Conservation (phyloP, 2,888 invertebrate species). For the Callyntrura sp. region DNA sequence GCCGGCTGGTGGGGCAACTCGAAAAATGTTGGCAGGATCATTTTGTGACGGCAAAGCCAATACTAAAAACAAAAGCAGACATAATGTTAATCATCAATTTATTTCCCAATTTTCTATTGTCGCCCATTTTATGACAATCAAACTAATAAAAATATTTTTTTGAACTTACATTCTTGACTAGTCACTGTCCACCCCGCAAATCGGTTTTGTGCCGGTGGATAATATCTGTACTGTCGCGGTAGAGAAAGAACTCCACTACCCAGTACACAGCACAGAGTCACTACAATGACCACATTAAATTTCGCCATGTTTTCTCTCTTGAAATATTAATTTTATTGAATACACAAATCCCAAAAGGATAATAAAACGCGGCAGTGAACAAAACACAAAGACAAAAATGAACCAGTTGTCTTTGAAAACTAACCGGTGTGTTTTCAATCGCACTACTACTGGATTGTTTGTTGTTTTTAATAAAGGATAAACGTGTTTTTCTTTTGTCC, state of each 20-base stretch:
- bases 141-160: not conserved
- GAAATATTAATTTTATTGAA: conserved; percentile 16
- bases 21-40: conserved; percentile 56
- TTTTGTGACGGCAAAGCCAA: conserved; percentile 66
- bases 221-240: conserved; percentile 55
- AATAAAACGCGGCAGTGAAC: not conserved
- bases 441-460: not conserved
- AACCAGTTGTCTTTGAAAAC: not conserved
- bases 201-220: conserved; percentile 47
- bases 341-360: not conserved
- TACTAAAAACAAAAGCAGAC: conserved; percentile 50
- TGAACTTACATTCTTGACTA: conserved; percentile 69
- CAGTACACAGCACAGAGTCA: conserved; percentile 1
- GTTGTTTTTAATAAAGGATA: no score
- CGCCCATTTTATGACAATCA: not conserved
- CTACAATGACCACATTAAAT: not conserved
- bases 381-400: not conserved
- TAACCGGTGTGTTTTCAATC: no score
- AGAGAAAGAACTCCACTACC: not conserved
- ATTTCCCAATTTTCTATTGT: not conserved
- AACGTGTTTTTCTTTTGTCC: conserved; percentile 16
- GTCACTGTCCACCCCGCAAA: conserved; percentile 66
- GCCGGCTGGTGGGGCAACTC: conserved; percentile 69
- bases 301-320: conserved; percentile 28
- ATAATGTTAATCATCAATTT: conserved; percentile 11